phyloP scores from a whole-genome alignment of 2,113 vertebrate species.

The Ochotona princeps region DNA sequence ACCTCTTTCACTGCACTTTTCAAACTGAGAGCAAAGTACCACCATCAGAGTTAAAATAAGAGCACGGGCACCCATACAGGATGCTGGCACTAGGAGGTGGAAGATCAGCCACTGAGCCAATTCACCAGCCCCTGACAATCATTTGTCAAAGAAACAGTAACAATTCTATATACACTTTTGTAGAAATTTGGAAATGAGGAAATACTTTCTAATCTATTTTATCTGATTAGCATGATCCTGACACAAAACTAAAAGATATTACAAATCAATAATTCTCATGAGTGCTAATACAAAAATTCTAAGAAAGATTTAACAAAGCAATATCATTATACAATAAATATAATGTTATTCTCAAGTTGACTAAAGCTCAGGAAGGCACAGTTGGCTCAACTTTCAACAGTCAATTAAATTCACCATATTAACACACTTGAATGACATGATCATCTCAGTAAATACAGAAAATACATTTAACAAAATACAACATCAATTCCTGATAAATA shows the following conservation, averaged over 20 bases:
- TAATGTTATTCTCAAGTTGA: background rate
- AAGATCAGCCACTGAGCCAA: background rate
- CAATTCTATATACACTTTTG: background rate
- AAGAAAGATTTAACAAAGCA: slow-evolving; percentile 22
- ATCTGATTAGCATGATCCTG: background rate
- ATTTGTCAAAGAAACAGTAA: background rate
- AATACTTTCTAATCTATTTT: background rate
- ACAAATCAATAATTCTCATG: background rate
- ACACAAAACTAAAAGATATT: slow-evolving; percentile 2
- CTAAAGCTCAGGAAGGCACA: background rate
- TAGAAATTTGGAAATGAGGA: slow-evolving; percentile 2
- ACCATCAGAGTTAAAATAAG: background rate
- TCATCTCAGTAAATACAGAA: background rate
- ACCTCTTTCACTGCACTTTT: background rate
- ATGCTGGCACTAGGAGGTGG: background rate
- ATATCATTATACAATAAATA: background rate
- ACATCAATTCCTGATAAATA: background rate
- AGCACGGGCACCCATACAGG: background rate
- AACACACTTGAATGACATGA: background rate
- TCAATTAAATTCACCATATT: background rate
- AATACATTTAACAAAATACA: slow-evolving; percentile 38
- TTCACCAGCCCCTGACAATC: background rate
- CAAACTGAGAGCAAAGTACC: background rate
- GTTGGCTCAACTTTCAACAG: background rate
- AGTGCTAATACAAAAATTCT: background rate